These are phyloP conservation scores for Zeugodacus cucurbitae DNA, from an alignment of 1,140 invertebrate genomes.

Conservation along the genomic window DNA sequence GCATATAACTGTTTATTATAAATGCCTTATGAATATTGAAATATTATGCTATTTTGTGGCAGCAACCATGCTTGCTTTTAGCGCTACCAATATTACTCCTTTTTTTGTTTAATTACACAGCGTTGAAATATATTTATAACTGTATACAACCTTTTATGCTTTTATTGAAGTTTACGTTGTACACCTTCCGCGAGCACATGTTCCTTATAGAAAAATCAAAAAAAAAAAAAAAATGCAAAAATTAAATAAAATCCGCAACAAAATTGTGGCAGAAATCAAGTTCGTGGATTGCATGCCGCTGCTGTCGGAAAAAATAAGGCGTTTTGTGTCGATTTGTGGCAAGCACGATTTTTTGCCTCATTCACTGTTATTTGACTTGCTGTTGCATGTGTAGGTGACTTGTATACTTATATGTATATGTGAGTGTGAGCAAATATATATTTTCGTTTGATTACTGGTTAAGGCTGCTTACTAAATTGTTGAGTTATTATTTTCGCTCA, in stretches of 20 bases:
- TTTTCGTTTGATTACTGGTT: not conserved
- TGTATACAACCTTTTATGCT: too few relatives aligned
- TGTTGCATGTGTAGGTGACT: not conserved
- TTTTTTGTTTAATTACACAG: not conserved
- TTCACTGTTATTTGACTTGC: not conserved
- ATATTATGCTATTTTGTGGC: not conserved
- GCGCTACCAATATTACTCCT: too few relatives aligned
- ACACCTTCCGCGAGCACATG: not conserved
- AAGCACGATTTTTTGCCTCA: not conserved
- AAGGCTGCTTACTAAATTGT: not conserved
- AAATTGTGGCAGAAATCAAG: constrained; percentile 10
- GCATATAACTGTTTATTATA: not conserved
- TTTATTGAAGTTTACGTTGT: not conserved
- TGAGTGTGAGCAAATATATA: not conserved
- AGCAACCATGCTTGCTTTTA: not conserved
- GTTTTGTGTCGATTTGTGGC: not conserved
- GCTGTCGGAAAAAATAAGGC: not conserved
- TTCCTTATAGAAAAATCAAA: not conserved
- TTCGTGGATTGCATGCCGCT: not conserved
- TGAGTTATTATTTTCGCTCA: not conserved
- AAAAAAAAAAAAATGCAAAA: not conserved
- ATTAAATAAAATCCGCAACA: not conserved
- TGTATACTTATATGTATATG: not conserved
- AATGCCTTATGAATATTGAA: not conserved
- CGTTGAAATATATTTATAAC: not conserved